These are phyloP conservation scores for Chromoteleia sp. DNA, from an alignment of 2,888 invertebrate species.

Conservation along the genomic window DNA sequence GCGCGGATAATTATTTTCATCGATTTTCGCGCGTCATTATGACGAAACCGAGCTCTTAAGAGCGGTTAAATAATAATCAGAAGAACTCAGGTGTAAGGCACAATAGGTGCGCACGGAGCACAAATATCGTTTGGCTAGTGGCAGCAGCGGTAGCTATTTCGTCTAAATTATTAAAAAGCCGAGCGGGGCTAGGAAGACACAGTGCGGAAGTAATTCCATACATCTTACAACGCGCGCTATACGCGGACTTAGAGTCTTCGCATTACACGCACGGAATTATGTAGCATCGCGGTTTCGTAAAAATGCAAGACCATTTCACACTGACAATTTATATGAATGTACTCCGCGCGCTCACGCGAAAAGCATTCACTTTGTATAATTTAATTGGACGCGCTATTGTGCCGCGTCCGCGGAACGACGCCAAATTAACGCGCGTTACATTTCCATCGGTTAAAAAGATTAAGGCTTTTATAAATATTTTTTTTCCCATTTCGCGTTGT, in stretches of 20 bases:
- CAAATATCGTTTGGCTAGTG: conserved; percentile 69
- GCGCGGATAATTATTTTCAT: conserved; percentile 54
- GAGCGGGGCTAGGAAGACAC: conserved; percentile 53
- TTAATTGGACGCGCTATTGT: conserved; percentile 43
- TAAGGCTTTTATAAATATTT: conserved; percentile 9
- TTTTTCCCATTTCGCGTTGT: neutral
- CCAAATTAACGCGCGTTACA: conserved; percentile 18
- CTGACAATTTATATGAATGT: conserved; percentile 61
- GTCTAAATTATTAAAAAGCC: conserved; percentile 65
- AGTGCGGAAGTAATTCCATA: conserved; percentile 67
- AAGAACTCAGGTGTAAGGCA: conserved; percentile 57
- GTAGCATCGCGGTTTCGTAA: conserved; percentile 46
- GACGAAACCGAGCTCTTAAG: conserved; percentile 43
- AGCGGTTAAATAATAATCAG: conserved; percentile 68
- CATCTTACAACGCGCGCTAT: conserved; percentile 53
- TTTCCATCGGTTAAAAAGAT: conserved; percentile 30
- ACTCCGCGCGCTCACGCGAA: conserved; percentile 6
- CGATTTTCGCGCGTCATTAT: conserved; percentile 59
- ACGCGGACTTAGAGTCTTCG: conserved; percentile 51
- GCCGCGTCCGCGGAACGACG: neutral
- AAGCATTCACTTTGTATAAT: conserved; percentile 53
- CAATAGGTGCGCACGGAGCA: conserved; percentile 43
- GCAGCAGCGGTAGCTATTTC: conserved; percentile 61
- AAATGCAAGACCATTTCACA: conserved; percentile 59
- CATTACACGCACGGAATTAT: conserved; percentile 53